These are phyloP conservation scores for Noctua fimbriata DNA, from an alignment of 2,888 invertebrate genomes.

Conservation along the genomic window DNA sequence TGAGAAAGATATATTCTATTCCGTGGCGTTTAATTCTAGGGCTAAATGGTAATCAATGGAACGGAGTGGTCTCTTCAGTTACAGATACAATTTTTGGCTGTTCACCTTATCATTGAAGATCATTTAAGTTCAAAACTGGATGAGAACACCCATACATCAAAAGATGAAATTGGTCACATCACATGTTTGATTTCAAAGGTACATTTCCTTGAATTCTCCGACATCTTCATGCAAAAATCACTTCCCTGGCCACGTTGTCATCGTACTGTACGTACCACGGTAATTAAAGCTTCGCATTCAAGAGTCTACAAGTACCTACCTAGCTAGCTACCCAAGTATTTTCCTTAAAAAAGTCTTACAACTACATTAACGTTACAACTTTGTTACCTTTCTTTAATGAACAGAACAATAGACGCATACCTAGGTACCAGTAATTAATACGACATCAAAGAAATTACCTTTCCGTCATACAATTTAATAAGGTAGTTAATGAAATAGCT, in stretches of 20 bases:
- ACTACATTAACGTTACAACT: slow-evolving; percentile 18
- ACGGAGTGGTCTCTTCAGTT: neutral
- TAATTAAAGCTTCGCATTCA: neutral
- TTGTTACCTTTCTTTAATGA: slow-evolving; percentile 51
- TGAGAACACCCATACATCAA: neutral
- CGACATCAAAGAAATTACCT: slow-evolving; percentile 75
- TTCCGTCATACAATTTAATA: slow-evolving; percentile 62
- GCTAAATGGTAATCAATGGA: neutral
- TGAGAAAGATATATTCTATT: neutral
- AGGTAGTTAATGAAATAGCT: slow-evolving; percentile 35
- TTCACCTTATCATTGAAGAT: neutral
- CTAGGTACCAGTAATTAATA: slow-evolving; percentile 73
- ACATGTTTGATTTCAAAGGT: neutral
- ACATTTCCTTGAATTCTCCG: neutral
- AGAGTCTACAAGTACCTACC: neutral
- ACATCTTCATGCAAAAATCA: neutral
- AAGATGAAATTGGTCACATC: neutral
- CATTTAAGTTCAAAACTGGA: neutral
- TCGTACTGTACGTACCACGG: neutral
- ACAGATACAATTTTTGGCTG: neutral
- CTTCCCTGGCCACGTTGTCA: neutral
- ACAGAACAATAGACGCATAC: slow-evolving; percentile 74
- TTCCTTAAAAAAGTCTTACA: slow-evolving; percentile 19
- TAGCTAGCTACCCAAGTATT: neutral
- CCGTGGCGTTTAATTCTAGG: neutral